Base-by-base conservation (phyloP, 2,797 vertebrate genomes). In the Mormyrus proboscirostris region DNA sequence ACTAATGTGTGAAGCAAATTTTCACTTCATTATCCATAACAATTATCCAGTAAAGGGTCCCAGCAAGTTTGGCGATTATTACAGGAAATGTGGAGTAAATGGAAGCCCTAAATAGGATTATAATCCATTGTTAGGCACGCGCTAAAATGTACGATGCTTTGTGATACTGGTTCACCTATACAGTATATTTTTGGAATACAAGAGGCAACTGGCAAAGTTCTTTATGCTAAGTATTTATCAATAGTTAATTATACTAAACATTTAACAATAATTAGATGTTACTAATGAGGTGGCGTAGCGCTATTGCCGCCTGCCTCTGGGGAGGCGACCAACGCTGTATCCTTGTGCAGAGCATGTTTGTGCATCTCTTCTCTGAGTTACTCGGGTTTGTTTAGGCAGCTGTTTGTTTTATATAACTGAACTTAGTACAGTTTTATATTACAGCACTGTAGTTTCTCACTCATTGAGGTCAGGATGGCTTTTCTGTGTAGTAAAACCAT, bases 171-270 rank as follows among this genome's bases (percentile, higher is more conserved):
- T 82, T 82, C 41, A 82, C 14, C 16, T n/a, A n/a, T n/a, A 82
- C 16, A n/a, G 76, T 19, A 22, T 22, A 19, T n/a, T n/a, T 79
- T 47, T 79, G 6, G 41, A 47, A 44, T 47, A 47, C 76, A 82
- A n/a, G 41, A 47, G 41, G 38, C 76, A 82, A 47, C 41, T 44
- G 76, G 76, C 16, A 47, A 82, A 82, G 76, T 82, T 82, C 38
- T 82, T 82, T 82, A 82, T 82, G 19, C 16, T 47, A 82, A 82
- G 76, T 7, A 82, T 82, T 82, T 82, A 82, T 82, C 76, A 82
- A 82, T 82, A 82, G 29, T 82, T 82, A 47, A 82, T 82, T 47
- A 82, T n/a, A n/a, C 41, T 82, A 82, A 44, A 19, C 76, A n/a
- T 82, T 44, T 82, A 82, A 47, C 38, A n/a, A 47, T 44, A 47